Evolutionary conservation across 2,888 invertebrate species (phyloP).

Genomic region (Argyresthia albistria): DNA sequence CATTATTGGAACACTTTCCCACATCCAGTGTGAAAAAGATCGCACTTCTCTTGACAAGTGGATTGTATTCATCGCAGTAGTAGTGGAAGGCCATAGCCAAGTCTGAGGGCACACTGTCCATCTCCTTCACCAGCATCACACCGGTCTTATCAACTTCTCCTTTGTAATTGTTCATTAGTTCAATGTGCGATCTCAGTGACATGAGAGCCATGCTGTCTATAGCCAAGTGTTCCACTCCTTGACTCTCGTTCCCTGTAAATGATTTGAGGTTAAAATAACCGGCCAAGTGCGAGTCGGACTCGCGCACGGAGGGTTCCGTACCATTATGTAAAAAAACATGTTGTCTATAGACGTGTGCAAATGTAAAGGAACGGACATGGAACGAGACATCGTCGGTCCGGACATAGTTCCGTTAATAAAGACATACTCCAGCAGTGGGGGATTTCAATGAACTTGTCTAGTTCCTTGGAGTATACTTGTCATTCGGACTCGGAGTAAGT

Average conservation of each 20-base stretch:
- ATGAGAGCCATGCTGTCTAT: constrained; percentile 31
- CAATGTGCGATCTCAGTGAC: constrained; percentile 34
- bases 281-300: no score
- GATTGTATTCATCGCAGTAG: constrained; percentile 62
- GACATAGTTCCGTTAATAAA: no score
- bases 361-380: no score
- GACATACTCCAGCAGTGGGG: no score
- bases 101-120: constrained; percentile 43
- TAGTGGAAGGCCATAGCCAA: constrained; percentile 66
- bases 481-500: no score
- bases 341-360: no score
- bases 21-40: constrained; percentile 58
- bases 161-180: constrained; percentile 40
- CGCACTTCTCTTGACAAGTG: constrained; percentile 50
- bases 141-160: constrained; percentile 37
- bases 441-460: no score
- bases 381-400: no score
- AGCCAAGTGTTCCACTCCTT: constrained; percentile 28
- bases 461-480: no score
- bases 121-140: constrained; percentile 47
- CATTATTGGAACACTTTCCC: constrained; percentile 29
- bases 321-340: no score
- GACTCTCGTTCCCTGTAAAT: constrained; percentile 39
- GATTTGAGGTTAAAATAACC: no score
- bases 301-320: no score